Conservation (phyloP, 2,113 vertebrate species). For the Ondatra zibethicus region DNA sequence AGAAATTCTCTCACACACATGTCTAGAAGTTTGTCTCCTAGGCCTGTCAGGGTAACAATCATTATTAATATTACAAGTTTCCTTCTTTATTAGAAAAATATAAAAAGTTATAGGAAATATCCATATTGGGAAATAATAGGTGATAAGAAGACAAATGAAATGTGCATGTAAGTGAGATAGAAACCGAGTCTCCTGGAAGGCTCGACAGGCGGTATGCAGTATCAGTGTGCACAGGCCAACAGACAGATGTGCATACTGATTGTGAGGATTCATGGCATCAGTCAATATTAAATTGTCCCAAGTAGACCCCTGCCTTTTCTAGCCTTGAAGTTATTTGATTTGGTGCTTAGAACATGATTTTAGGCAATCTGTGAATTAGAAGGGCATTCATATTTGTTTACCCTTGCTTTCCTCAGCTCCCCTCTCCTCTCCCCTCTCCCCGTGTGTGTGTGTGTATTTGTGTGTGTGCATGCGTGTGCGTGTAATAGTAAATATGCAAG, state of each 20-base stretch:
- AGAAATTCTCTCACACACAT: not conserved
- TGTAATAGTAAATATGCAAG: not conserved
- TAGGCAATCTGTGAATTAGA: not conserved
- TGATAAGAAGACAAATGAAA: not conserved
- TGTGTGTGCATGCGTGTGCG: not conserved
- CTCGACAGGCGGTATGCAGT: not conserved
- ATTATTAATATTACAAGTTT: not conserved
- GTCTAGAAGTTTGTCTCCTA: not conserved
- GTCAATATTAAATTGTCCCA: not conserved
- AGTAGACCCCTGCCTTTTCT: not conserved
- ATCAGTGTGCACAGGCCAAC: not conserved
- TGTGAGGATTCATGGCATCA: not conserved
- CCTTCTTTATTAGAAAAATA: not conserved
- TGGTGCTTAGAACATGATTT: not conserved
- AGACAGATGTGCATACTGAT: not conserved
- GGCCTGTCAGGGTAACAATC: not conserved
- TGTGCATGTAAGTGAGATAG: not conserved
- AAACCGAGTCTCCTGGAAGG: not conserved
- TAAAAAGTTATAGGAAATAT: not conserved
- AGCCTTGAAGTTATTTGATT: slow-evolving; percentile 6
- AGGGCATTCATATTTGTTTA: not conserved
- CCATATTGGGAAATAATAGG: not conserved
- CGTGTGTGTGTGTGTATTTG: not conserved
- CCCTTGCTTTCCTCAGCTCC: not conserved
- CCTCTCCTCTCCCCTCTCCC: too few relatives aligned